Evolutionary conservation across 2,113 vertebrate species (phyloP).

Genomic region (Eurypyga helias): DNA sequence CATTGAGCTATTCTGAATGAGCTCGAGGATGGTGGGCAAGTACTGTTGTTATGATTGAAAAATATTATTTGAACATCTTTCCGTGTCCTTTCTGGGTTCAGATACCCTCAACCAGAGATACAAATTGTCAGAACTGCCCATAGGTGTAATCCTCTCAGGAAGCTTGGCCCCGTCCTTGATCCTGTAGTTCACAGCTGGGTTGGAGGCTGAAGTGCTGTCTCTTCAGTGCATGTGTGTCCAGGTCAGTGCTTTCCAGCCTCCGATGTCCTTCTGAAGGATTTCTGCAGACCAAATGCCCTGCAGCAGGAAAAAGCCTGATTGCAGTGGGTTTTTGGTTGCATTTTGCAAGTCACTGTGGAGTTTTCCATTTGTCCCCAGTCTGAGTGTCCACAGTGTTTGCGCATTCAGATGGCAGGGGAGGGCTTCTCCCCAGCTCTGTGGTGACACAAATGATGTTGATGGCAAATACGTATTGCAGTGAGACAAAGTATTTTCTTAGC

Average conservation of each 20-base stretch:
- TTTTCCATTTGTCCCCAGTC: not conserved
- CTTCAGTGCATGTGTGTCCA: rapidly evolving
- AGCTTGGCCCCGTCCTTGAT: rapidly evolving
- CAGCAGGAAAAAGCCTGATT: not conserved
- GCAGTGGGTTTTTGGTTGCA: rapidly evolving
- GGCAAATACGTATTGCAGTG: not conserved
- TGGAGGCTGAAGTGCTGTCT: not conserved
- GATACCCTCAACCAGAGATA: not conserved
- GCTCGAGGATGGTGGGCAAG: rapidly evolving
- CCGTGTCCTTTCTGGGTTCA: not conserved
- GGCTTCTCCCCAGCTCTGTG: not conserved
- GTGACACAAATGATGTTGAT: not conserved
- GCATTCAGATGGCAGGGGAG: not conserved
- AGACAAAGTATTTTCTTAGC: not conserved
- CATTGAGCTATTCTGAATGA: not conserved
- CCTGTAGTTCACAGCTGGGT: not conserved
- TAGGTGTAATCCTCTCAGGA: rapidly evolving
- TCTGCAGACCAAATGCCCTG: not conserved
- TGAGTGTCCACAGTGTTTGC: not conserved
- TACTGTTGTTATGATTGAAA: not conserved
- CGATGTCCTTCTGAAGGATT: not conserved
- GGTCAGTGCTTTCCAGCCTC: not conserved
- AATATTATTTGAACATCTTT: not conserved
- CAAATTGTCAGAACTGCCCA: not conserved
- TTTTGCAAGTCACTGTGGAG: not conserved